Base-by-base conservation (phyloP, 1,140 invertebrate genomes). In the Eulimnadia texana region DNA sequence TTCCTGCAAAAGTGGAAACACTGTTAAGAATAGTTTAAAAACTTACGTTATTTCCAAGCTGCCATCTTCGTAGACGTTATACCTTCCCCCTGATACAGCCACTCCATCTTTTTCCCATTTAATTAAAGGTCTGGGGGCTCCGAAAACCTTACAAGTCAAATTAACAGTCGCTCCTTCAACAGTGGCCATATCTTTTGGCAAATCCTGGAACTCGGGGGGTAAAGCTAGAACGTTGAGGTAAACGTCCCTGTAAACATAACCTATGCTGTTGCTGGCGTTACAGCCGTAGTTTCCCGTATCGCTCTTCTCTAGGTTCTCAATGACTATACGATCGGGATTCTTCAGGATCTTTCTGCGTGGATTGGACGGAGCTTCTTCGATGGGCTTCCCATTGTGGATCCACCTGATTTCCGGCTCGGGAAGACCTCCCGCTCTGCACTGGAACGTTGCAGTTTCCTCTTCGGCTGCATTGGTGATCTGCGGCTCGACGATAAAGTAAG, bases 191-290 rank as follows among this genome's bases (percentile, higher is more conserved):
- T 88, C 81, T 25, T 77, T 80, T 0, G 93, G 92, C 0, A 85
- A 80, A 68, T 88, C 84, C 13, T 83, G 83, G 61, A 98, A 95
- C 69, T 91, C 88, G 20, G 96, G 93, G 29, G 88, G 82, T 56
- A 97, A 77, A 13, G 91, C 91, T 83, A 72, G 76, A 6, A 99
- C 95, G 77, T 99, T 99, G 6, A 99, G 82, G 70, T 91, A 98
- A 50, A 97, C 90, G 78, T 99, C 94, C 70, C 93, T 92, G 76
- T 95, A 99, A 11, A 97, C 90, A 74, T 98, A 99, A 28, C 96
- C 96, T 65, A 93, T 79, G 16, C 86, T 87, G 73, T 98, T 99
- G 62, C 93, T 96, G 0, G 94, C 95, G 76, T 99, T 99, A 74
- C 96, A 99, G 53, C 97, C 94, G 66, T 81, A 79, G 51, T 82